phyloP scores from a whole-genome alignment of 2,113 vertebrate genomes.

The Lipophrys pholis region DNA sequence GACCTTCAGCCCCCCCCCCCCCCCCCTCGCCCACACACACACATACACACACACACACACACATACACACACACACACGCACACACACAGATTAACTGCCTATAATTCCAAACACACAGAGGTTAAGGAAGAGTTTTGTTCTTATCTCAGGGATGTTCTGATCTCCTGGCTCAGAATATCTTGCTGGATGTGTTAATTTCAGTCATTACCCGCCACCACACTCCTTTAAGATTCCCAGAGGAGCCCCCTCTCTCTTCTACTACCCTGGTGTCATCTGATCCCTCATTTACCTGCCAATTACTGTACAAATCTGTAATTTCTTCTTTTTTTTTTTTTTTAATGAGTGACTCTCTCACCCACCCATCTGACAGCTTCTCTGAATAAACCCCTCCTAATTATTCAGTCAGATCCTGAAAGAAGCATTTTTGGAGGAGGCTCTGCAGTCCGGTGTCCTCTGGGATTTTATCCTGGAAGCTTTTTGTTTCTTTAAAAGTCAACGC shows the following conservation, averaged over 20 bases:
- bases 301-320: constrained; percentile 43
- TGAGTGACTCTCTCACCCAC: constrained; percentile 47
- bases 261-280: constrained; percentile 27
- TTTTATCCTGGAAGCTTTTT: constrained; percentile 26
- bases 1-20: no score
- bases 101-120: no score
- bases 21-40: no score
- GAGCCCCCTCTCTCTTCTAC: constrained; percentile 15
- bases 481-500: constrained; percentile 1
- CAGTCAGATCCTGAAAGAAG: constrained; percentile 53
- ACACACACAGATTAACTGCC: no score
- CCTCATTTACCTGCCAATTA: constrained; percentile 60
- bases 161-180: constrained; percentile 8
- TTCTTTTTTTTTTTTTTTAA: constrained; percentile 3
- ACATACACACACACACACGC: no score
- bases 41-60: no score
- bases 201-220: background rate
- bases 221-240: constrained; percentile 17
- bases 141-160: constrained; percentile 1
- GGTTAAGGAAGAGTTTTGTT: no score
- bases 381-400: constrained; percentile 62
- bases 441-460: constrained; percentile 10
- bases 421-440: constrained; percentile 32
- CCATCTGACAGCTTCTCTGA: constrained; percentile 48
- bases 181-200: constrained; percentile 13